Base-by-base conservation (phyloP, 2,113 vertebrate species). In the Spea bombifrons region DNA sequence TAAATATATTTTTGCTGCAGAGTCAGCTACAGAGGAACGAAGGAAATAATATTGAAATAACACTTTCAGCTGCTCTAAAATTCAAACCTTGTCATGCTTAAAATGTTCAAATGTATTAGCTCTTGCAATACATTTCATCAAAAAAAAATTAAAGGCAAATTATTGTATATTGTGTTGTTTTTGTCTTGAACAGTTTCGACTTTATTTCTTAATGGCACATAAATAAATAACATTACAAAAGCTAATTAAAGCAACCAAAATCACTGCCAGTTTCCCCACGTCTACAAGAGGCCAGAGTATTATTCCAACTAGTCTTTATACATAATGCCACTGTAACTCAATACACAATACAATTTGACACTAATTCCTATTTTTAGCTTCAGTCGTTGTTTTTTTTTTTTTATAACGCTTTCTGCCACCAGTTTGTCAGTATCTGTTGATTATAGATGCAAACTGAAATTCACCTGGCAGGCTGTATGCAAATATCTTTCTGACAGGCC, bases 31-130 rank as follows among this genome's bases (percentile, higher is more conserved):
- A 66, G n/a, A 65, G 61, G 64, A 78, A 65, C 59, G 30, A 44
- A 71, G 72, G 48, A 72, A 71, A 78, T 30, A 72, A 53, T 9
- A 12, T 66, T 72, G 69, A 78, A 78, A 78, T 78, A 72, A 78
- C 76, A 78, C 76, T 72, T 78, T 78, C 69, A 65, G 76, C 76
- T 55, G 69, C 69, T 72, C 65, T 72, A 72, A 78, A 78, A 78
- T 72, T 68, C 76, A 78, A 72, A 78, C 76, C 72, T 72, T 69
- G 57, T 65, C 76, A 78, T 47, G 59, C 52, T 78, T 78, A 30
- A 30, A 30, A 30, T 30, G 30, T 30, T 30, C 30, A 30, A 30
- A 30, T 30, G 30, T 30, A 1, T 30, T 30, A 30, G 30, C 30
- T 30, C 30, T 30, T 30, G 30, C 30, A 30, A 30, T 2, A 30